Conservation (phyloP, 1,140 invertebrate genomes). For the Hermatobates lingyangjiaoensis region DNA sequence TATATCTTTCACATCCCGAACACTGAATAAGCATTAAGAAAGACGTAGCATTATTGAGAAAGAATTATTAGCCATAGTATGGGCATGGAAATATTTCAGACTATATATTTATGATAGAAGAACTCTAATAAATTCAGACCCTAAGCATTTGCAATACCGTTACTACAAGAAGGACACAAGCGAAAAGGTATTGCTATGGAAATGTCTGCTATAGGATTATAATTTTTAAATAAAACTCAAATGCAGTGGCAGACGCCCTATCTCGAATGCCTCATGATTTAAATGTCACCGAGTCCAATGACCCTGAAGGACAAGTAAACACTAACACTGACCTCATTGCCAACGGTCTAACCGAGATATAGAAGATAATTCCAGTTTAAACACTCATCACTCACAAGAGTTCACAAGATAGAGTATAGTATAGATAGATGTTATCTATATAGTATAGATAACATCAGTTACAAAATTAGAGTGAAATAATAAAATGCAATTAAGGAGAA, state of each 20-base stretch:
- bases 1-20: constrained; percentile 18
- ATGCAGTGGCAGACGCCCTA: constrained; percentile 18
- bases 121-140: constrained; percentile 31
- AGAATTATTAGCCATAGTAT: constrained; percentile 31
- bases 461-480: no score
- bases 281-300: no score
- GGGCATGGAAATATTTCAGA: constrained; percentile 25
- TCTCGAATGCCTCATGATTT: no score
- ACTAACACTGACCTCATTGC: no score
- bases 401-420: background rate
- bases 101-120: constrained; percentile 26
- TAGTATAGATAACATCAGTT: no score
- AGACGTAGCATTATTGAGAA: constrained; percentile 22
- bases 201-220: constrained; percentile 12
- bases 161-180: constrained; percentile 21
- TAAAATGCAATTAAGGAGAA: no score
- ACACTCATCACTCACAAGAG: background rate
- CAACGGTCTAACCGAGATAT: no score
- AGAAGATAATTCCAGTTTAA: background rate
- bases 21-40: constrained; percentile 18
- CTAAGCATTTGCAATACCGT: constrained; percentile 26
- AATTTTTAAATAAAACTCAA: constrained; percentile 17
- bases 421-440: no score
- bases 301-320: no score
- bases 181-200: constrained; percentile 14